Evolutionary conservation across 2,888 invertebrate species (phyloP).

Genomic region (Amphiduros pacificus): DNA sequence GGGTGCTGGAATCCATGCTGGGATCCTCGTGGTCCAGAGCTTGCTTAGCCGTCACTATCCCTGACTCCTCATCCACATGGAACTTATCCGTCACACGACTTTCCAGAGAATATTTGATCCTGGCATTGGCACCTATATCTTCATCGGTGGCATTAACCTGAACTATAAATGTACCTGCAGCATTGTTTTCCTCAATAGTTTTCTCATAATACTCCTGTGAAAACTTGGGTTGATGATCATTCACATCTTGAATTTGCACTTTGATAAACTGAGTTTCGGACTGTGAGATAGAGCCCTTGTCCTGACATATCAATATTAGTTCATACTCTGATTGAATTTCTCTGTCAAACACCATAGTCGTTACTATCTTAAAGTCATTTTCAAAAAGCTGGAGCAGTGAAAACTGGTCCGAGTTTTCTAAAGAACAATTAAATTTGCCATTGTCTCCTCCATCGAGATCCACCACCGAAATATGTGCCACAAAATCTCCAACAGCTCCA

Average conservation of each 20-base stretch:
- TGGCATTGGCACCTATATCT: slow-evolving; percentile 39
- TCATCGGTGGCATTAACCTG: slow-evolving; percentile 51
- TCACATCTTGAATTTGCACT: slow-evolving; percentile 80
- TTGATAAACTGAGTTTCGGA: slow-evolving; percentile 84
- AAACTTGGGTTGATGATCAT: slow-evolving; percentile 92
- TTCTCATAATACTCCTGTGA: slow-evolving; percentile 82
- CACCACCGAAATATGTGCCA: slow-evolving; percentile 20
- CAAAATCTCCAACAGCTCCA: slow-evolving; percentile 64
- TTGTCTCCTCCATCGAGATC: slow-evolving; percentile 23
- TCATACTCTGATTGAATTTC: slow-evolving; percentile 68
- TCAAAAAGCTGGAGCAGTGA: slow-evolving; percentile 17
- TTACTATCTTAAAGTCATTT: slow-evolving; percentile 23
- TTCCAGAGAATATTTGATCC: slow-evolving; percentile 35
- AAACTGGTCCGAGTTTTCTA: slow-evolving; percentile 1
- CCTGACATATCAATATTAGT: slow-evolving; percentile 81
- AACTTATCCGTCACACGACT: slow-evolving; percentile 72
- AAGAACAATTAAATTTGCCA: slow-evolving; percentile 18
- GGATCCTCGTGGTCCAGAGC: slow-evolving; percentile 22
- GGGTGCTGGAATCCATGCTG: not conserved
- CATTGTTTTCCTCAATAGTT: slow-evolving; percentile 63
- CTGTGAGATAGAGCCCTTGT: slow-evolving; percentile 86
- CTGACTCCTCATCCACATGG: slow-evolving; percentile 10
- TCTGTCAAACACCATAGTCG: slow-evolving; percentile 14
- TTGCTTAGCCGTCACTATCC: slow-evolving; percentile 16
- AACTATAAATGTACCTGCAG: slow-evolving; percentile 51